Percentiles rank a stretch among this genome's conserved stretches.
Conservation (phyloP, 2,113 vertebrate genomes). For the Rhegmatorhina hoffmannsi region DNA sequence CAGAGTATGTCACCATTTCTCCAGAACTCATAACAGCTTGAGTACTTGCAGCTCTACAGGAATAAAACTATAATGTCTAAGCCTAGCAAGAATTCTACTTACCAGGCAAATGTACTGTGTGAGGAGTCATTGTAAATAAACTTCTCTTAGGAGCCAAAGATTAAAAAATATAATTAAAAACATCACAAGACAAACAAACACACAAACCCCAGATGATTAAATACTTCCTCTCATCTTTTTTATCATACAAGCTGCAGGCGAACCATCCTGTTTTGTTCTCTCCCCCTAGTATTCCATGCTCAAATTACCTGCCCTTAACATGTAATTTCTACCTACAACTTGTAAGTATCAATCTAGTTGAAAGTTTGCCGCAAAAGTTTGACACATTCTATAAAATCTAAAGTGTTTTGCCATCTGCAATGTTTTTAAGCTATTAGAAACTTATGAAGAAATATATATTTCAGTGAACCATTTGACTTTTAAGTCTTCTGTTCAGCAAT, state of each 20-base stretch:
- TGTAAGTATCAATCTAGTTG: neutral
- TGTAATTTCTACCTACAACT: neutral
- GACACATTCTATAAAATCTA: neutral
- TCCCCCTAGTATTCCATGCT: neutral
- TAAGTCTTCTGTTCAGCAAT: neutral
- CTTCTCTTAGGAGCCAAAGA: neutral
- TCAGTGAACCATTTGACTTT: neutral
- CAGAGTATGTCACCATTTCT: neutral
- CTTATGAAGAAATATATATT: neutral
- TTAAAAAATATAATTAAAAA: neutral
- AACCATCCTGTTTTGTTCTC: neutral
- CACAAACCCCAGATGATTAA: neutral
- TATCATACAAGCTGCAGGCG: neutral
- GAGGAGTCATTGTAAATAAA: neutral
- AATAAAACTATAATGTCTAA: neutral
- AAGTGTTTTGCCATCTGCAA: neutral
- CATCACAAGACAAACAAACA: neutral
- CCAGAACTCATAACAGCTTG: neutral
- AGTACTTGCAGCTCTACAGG: neutral
- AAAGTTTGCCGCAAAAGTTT: neutral
- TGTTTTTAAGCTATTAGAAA: neutral
- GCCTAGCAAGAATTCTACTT: neutral
- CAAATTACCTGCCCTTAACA: neutral
- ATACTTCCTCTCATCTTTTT: neutral
- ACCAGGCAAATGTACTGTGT: neutral